Conservation (phyloP, 2,888 invertebrate species). For the Aporophyla lueneburgensis region DNA sequence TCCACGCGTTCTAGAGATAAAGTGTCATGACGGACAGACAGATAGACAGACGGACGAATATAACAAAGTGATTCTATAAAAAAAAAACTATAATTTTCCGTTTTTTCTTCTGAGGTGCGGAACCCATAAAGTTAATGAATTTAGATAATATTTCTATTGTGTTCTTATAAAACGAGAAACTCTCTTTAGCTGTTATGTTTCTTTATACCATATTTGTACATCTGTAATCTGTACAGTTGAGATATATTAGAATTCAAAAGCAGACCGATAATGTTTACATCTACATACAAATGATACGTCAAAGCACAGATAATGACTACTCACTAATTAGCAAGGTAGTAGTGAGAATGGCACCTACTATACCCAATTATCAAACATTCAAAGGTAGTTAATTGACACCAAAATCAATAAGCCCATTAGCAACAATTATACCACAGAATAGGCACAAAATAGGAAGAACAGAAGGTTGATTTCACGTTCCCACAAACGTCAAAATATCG, state of each 20-base stretch:
- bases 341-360: neutral
- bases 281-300: neutral
- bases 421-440: slow-evolving; percentile 3
- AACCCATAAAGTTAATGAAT: no score
- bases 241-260: neutral
- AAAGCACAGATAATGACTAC: neutral
- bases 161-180: no score
- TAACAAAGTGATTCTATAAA: no score
- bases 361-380: slow-evolving; percentile 14
- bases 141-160: no score
- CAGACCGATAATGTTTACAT: neutral
- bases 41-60: no score
- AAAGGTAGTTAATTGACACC: neutral
- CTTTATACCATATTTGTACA: neutral
- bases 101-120: no score
- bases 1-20: no score
- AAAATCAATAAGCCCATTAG: slow-evolving; percentile 32
- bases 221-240: neutral
- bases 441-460: neutral
- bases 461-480: neutral
- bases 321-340: slow-evolving; percentile 3
- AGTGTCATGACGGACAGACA: no score
- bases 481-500: no score
- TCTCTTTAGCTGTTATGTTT: no score
- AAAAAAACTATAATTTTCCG: no score